Evolutionary conservation across 2,888 invertebrate species (phyloP).

Genomic region (Agrotis ipsilon): DNA sequence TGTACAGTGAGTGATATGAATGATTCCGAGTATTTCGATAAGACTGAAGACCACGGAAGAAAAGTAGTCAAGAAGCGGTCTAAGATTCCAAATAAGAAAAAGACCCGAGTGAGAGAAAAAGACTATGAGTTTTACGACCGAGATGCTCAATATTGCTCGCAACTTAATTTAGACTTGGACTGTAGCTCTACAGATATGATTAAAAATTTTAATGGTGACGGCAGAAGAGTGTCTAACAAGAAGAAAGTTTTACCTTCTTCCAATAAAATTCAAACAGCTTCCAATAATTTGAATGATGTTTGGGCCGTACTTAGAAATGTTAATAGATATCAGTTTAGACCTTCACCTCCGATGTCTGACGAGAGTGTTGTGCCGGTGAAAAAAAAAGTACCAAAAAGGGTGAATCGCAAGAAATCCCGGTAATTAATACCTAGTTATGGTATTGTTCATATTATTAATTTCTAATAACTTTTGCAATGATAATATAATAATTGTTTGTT

Average conservation of each 20-base stretch:
- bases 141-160: slow-evolving; percentile 77
- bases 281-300: slow-evolving; percentile 74
- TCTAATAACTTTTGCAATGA: background rate
- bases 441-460: background rate
- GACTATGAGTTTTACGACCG: slow-evolving; percentile 76
- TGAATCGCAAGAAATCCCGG: slow-evolving; percentile 75
- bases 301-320: slow-evolving; percentile 85
- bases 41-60: slow-evolving; percentile 64
- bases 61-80: slow-evolving; percentile 73
- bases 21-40: slow-evolving; percentile 80
- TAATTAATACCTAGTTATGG: slow-evolving; percentile 51
- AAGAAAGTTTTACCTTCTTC: slow-evolving; percentile 46
- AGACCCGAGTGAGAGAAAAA: slow-evolving; percentile 66
- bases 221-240: slow-evolving; percentile 60
- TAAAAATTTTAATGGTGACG: slow-evolving; percentile 73
- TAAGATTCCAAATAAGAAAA: slow-evolving; percentile 63
- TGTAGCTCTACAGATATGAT: slow-evolving; percentile 79
- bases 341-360: slow-evolving; percentile 81
- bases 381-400: slow-evolving; percentile 65
- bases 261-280: slow-evolving; percentile 52
- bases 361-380: slow-evolving; percentile 74
- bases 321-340: slow-evolving; percentile 81
- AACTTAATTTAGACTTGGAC: slow-evolving; percentile 76
- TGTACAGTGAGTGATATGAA: slow-evolving; percentile 86
- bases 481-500: slow-evolving; percentile 1